A percentile compares a stretch with the other conserved stretches of the same genome.
These are phyloP conservation scores for Acholoe squamosa DNA, from an alignment of 2,888 invertebrate species.

Conservation along the genomic window DNA sequence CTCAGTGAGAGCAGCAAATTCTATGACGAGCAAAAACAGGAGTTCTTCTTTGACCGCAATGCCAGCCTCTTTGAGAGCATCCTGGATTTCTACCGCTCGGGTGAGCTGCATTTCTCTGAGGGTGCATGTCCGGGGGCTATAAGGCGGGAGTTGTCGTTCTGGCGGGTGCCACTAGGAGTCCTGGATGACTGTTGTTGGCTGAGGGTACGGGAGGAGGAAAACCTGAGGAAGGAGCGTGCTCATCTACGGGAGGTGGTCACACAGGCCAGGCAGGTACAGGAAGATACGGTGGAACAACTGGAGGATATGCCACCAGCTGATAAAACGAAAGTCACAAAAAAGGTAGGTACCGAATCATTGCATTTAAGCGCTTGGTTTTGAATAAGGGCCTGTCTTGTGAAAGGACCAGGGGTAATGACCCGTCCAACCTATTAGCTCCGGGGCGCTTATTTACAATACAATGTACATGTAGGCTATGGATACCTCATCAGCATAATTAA, in stretches of 20 bases:
- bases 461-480: too few relatives aligned
- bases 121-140: background rate
- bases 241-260: background rate
- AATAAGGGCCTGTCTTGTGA: background rate
- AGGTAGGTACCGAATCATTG: slow-evolving; percentile 40
- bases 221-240: background rate
- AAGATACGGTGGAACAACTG: slow-evolving; percentile 4
- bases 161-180: background rate
- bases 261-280: background rate
- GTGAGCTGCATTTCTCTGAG: slow-evolving; percentile 7
- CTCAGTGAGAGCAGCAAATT: slow-evolving; percentile 40
- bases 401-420: background rate
- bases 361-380: too few relatives aligned
- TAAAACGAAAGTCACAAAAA: background rate
- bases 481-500: too few relatives aligned
- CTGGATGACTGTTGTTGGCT: slow-evolving; percentile 56
- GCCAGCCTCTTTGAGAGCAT: slow-evolving; percentile 40
- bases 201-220: background rate
- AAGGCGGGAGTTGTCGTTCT: slow-evolving; percentile 15
- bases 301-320: slow-evolving; percentile 45
- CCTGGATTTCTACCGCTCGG: slow-evolving; percentile 31
- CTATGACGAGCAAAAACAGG: slow-evolving; percentile 48
- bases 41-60: slow-evolving; percentile 56
- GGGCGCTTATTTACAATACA: too few relatives aligned
- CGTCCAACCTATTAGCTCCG: background rate